Conservation (phyloP, 2,888 invertebrate species). For the Sclerodermus sp. region DNA sequence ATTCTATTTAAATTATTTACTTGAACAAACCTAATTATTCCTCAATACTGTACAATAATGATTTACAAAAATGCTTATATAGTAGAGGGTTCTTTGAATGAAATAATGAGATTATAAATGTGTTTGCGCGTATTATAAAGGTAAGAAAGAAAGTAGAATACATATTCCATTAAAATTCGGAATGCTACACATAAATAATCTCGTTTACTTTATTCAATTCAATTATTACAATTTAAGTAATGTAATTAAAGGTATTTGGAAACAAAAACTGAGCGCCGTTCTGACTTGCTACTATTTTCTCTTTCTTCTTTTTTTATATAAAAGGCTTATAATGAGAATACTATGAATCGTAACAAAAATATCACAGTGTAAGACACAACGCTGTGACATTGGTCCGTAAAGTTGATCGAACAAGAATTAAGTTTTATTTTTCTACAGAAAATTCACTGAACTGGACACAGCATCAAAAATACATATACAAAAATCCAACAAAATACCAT, state of each 20-base stretch:
- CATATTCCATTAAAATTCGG: slow-evolving; percentile 16
- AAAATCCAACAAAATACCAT: slow-evolving; percentile 17
- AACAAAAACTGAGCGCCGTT: slow-evolving; percentile 21
- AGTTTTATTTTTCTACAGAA: slow-evolving; percentile 22
- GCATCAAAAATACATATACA: slow-evolving; percentile 8
- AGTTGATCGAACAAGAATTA: slow-evolving; percentile 30
- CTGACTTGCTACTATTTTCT: slow-evolving; percentile 9
- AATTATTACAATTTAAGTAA: background rate
- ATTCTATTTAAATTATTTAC: slow-evolving; percentile 27
- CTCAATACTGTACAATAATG: slow-evolving; percentile 38
- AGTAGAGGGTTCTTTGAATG: slow-evolving; percentile 16
- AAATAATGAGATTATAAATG: slow-evolving; percentile 9
- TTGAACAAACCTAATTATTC: slow-evolving; percentile 25
- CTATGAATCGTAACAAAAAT: slow-evolving; percentile 34
- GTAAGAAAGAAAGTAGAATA: background rate
- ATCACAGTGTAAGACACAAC: slow-evolving; percentile 49
- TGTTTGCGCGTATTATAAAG: background rate
- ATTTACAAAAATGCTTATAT: slow-evolving; percentile 40
- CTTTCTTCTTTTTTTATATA: slow-evolving; percentile 6
- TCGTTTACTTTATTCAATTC: slow-evolving; percentile 14
- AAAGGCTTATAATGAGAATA: background rate
- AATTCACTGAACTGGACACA: slow-evolving; percentile 18
- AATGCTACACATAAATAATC: slow-evolving; percentile 21
- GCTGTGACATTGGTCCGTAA: slow-evolving; percentile 42
- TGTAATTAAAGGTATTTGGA: background rate